phyloP scores from a whole-genome alignment of 1,140 invertebrate species.

The Bradysia coprophila region DNA sequence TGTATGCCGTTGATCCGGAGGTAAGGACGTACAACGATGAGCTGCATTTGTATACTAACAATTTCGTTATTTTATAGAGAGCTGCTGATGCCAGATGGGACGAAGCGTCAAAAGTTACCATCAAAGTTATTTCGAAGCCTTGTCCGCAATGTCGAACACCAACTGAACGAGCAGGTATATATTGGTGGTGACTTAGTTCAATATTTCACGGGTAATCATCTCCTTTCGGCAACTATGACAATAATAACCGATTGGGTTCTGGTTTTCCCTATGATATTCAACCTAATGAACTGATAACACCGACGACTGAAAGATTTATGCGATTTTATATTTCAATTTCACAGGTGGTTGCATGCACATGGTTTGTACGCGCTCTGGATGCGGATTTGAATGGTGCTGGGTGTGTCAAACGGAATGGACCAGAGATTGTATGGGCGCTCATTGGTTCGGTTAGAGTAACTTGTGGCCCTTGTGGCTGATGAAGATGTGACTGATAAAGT shows the following conservation, averaged over 20 bases:
- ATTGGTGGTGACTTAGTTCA: too few relatives aligned
- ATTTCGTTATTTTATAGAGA: slow-evolving; percentile 9
- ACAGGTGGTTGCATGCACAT: slow-evolving; percentile 81
- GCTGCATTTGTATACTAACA: slow-evolving; percentile 6
- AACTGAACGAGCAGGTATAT: slow-evolving; percentile 61
- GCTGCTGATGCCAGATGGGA: slow-evolving; percentile 53
- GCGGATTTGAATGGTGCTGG: slow-evolving; percentile 77
- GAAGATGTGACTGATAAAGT: too few relatives aligned
- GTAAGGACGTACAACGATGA: slow-evolving; percentile 29
- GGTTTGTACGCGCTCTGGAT: slow-evolving; percentile 43
- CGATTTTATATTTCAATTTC: too few relatives aligned
- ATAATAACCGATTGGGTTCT: too few relatives aligned
- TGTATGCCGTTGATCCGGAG: slow-evolving; percentile 40
- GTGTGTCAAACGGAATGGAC: slow-evolving; percentile 72
- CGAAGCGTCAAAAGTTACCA: slow-evolving; percentile 49
- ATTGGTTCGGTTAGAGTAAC: slow-evolving; percentile 69
- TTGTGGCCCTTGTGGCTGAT: too few relatives aligned
- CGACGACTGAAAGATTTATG: too few relatives aligned
- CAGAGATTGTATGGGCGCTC: slow-evolving; percentile 66
- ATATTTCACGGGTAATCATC: too few relatives aligned
- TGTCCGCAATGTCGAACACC: slow-evolving; percentile 75
- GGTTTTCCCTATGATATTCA: too few relatives aligned
- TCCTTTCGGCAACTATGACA: too few relatives aligned
- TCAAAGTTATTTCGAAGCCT: slow-evolving; percentile 65
- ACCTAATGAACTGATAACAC: too few relatives aligned